A percentile compares a stretch with the other conserved stretches of the same genome.
Evolutionary conservation across 2,797 vertebrate species (phyloP).

Genomic region (Delichon dasypus): DNA sequence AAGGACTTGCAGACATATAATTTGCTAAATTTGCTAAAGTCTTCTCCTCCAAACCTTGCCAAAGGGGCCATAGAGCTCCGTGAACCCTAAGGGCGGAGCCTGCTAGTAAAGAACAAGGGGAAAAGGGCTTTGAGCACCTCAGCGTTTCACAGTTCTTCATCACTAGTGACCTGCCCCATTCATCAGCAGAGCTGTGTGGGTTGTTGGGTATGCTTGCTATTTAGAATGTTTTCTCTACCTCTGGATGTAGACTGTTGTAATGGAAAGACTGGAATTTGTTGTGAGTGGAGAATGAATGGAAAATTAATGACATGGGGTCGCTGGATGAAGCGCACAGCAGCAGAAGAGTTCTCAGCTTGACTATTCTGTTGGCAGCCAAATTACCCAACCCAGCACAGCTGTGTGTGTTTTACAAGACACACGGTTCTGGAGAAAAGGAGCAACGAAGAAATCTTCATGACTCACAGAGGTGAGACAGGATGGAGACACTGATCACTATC

Average conservation of each 20-base stretch:
- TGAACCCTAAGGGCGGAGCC: neutral
- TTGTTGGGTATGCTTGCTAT: neutral
- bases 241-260: neutral
- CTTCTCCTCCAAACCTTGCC: neutral
- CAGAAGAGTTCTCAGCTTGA: neutral
- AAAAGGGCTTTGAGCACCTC: neutral
- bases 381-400: neutral
- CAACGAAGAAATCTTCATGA: neutral
- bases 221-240: neutral
- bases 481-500: neutral
- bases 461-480: neutral
- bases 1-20: neutral
- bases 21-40: neutral
- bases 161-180: neutral
- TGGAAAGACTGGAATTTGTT: neutral
- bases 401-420: neutral
- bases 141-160: neutral
- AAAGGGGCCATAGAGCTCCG: neutral
- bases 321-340: neutral
- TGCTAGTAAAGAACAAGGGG: neutral
- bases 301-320: rapidly evolving
- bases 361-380: neutral
- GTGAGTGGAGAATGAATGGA: neutral
- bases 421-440: neutral
- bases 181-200: neutral